These are phyloP conservation scores for Eptesicus fuscus DNA, from an alignment of 2,113 vertebrate species.

Conservation along the genomic window DNA sequence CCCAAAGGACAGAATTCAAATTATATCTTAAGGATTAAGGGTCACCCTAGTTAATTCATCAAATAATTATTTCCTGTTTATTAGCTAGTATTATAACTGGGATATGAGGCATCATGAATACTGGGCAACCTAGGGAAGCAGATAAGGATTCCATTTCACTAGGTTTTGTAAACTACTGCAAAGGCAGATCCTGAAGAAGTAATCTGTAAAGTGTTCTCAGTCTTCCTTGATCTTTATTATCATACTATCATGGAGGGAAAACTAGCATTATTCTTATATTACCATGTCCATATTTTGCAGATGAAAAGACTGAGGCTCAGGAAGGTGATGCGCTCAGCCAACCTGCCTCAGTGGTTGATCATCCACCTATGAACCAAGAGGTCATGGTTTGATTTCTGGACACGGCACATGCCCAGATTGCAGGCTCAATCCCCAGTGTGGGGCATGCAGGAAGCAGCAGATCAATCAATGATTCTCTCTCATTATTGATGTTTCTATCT, in stretches of 20 bases:
- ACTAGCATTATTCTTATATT: background rate
- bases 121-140: background rate
- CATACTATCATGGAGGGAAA: background rate
- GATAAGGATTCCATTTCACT: background rate
- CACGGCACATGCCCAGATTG: too few relatives aligned
- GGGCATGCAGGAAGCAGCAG: too few relatives aligned
- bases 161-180: background rate
- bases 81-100: background rate
- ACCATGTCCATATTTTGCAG: background rate
- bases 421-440: too few relatives aligned
- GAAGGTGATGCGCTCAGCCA: background rate
- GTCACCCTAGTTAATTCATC: background rate
- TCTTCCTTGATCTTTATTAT: background rate
- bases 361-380: too few relatives aligned
- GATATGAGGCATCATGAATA: background rate
- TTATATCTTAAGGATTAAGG: background rate
- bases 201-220: background rate
- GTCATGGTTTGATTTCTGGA: too few relatives aligned
- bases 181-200: background rate
- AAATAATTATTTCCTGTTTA: constrained; percentile 9
- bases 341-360: too few relatives aligned
- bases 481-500: too few relatives aligned
- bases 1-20: background rate
- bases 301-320: background rate
- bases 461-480: too few relatives aligned